Conservation (phyloP, 1,140 invertebrate species). For the Drosophila paulistorum region DNA sequence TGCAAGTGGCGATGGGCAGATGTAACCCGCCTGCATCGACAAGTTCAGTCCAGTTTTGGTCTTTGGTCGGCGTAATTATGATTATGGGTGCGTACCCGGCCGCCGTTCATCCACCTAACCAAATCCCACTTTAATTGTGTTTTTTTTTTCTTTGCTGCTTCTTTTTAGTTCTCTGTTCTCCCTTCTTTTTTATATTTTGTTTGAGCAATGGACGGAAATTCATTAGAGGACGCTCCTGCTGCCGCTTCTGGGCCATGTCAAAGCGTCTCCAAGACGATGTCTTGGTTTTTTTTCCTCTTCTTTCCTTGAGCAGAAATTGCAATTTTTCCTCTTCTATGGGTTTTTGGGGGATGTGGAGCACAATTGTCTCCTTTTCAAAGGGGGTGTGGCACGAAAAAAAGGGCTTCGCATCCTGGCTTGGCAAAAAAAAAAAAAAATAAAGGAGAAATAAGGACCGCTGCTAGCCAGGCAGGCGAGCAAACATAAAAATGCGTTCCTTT, state of each 20-base stretch:
- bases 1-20: neutral
- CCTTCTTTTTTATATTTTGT: slow-evolving; percentile 7
- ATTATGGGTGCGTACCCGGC: slow-evolving; percentile 67
- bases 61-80: slow-evolving; percentile 60
- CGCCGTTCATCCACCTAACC: slow-evolving; percentile 17
- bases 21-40: slow-evolving; percentile 49
- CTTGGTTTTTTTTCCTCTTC: slow-evolving; percentile 60
- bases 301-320: slow-evolving; percentile 64
- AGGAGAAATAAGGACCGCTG: slow-evolving; percentile 62
- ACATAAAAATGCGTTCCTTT: slow-evolving; percentile 79
- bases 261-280: slow-evolving; percentile 76
- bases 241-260: slow-evolving; percentile 62
- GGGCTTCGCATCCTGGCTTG: slow-evolving; percentile 67
- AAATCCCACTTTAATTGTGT: slow-evolving; percentile 72
- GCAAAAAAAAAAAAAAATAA: slow-evolving; percentile 42
- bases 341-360: slow-evolving; percentile 22
- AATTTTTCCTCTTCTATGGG: slow-evolving; percentile 61
- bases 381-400: slow-evolving; percentile 46
- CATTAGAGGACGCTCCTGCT: slow-evolving; percentile 62
- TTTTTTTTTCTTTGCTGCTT: slow-evolving; percentile 39
- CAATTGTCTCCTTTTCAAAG: slow-evolving; percentile 58
- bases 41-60: slow-evolving; percentile 47
- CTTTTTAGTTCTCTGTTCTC: slow-evolving; percentile 21
- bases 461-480: slow-evolving; percentile 66
- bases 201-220: slow-evolving; percentile 74